Conservation (phyloP, 2,113 vertebrate genomes). For the Cololabis saira region DNA sequence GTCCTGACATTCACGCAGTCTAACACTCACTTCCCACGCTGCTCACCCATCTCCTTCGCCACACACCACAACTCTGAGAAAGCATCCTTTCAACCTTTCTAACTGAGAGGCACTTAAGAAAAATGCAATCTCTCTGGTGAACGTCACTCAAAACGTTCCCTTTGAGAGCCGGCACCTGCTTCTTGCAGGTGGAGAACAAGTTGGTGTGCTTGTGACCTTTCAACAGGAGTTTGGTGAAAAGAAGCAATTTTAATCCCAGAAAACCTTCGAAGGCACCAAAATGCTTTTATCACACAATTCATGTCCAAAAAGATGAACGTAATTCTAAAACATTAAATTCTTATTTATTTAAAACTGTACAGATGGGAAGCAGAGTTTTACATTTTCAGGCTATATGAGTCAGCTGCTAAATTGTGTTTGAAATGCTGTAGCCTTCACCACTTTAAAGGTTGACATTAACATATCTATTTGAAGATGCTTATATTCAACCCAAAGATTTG, state of each 20-base stretch:
- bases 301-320: no score
- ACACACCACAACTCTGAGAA: neutral
- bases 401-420: no score
- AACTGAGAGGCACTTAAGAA: constrained; percentile 39
- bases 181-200: constrained; percentile 1
- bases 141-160: constrained; percentile 17
- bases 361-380: no score
- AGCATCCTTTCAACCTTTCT: constrained; percentile 53
- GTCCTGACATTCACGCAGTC: constrained; percentile 49
- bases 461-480: no score
- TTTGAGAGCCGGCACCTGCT: constrained; percentile 3
- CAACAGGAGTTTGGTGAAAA: neutral
- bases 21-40: constrained; percentile 45
- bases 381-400: no score
- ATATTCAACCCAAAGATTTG: no score
- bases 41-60: constrained; percentile 59
- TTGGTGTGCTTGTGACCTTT: constrained; percentile 27
- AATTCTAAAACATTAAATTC: no score
- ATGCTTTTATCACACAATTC: no score
- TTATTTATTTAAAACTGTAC: no score
- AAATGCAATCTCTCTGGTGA: constrained; percentile 30
- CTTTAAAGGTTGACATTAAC: no score
- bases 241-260: neutral
- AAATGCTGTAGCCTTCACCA: no score
- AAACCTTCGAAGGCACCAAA: no score